Base-by-base conservation (phyloP, 2,888 invertebrate species). In the Capitulum mitella region DNA sequence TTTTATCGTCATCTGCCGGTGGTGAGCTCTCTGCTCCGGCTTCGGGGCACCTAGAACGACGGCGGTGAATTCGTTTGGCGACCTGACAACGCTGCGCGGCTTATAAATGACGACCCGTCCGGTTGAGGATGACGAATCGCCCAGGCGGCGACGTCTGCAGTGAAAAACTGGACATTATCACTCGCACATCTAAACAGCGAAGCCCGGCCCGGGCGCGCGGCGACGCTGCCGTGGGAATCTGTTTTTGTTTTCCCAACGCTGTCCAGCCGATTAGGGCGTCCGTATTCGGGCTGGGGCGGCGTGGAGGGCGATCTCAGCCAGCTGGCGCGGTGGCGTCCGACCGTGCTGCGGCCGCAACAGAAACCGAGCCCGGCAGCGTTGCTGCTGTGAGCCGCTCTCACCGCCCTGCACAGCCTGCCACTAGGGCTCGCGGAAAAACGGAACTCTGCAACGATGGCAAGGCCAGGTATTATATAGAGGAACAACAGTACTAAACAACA, bases 141-240 rank as follows among this genome's bases (percentile, higher is more conserved):
- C 70, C 26, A 40, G 8, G 26, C 70, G 70, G 26, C 26, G 70
- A 70, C 70, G 70, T 26, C 19, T 37, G 70, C 70, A 26, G 37
- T 40, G 70, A 70, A 70, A 70, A 70, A 70, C 70, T n/a, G 70
- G 70, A 70, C 70, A 70, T 37, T 70, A 70, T 70, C 70, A 40
- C 40, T 22, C 37, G 37, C 70, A 40, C 70, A 70, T 70, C 70
- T 37, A 22, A 64, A 34, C 34, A 34, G 34, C 64, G 64, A 29
- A 8, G 58, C 34, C 64, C n/a, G 34, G 22, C 16, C 34, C 64
- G 22, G 64, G 14, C 70, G 70, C 37, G 5, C 8, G 40, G 34
- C 70, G 16, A 16, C 64, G 32, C 40, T 5, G 37, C 40, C 70
- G 70, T 70, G 70, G 70, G 70, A 70, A 70, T 37, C 70, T 37